These are phyloP conservation scores for Trichomycterus rosablanca DNA, from an alignment of 2,113 vertebrate genomes.

Conservation along the genomic window DNA sequence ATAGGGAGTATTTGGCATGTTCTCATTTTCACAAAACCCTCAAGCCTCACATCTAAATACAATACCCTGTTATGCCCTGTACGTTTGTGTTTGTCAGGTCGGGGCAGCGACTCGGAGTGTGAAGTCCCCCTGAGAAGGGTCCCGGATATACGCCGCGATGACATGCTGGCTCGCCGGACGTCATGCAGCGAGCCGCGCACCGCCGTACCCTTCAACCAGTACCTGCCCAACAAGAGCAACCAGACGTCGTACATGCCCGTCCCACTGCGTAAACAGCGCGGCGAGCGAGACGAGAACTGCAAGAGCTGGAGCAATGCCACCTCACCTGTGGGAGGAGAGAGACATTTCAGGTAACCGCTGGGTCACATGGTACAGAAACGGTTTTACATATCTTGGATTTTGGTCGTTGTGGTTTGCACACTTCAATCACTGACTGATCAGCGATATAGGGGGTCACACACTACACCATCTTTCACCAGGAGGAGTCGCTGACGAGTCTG, in stretches of 20 bases:
- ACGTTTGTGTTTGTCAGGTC: slow-evolving; percentile 73
- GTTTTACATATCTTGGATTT: too few relatives aligned
- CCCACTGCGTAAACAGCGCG: slow-evolving; percentile 77
- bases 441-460: too few relatives aligned
- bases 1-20: too few relatives aligned
- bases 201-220: slow-evolving; percentile 96
- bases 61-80: too few relatives aligned
- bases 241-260: slow-evolving; percentile 83
- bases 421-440: too few relatives aligned
- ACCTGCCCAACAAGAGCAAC: slow-evolving; percentile 94
- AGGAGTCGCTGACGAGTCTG: too few relatives aligned
- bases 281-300: slow-evolving; percentile 75
- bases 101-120: slow-evolving; percentile 91
- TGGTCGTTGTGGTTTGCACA: too few relatives aligned
- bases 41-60: too few relatives aligned
- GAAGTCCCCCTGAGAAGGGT: slow-evolving; percentile 85
- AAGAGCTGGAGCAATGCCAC: slow-evolving; percentile 91
- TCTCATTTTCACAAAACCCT: too few relatives aligned
- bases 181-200: slow-evolving; percentile 84
- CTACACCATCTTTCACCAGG: too few relatives aligned
- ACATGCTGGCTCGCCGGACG: slow-evolving; percentile 87
- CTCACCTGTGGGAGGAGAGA: slow-evolving; percentile 83
- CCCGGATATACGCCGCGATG: slow-evolving; percentile 91
- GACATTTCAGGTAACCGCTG: slow-evolving; percentile 81
- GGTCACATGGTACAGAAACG: too few relatives aligned